phyloP scores from a whole-genome alignment of 2,888 invertebrate species.

The Leptura quadrifasciata region DNA sequence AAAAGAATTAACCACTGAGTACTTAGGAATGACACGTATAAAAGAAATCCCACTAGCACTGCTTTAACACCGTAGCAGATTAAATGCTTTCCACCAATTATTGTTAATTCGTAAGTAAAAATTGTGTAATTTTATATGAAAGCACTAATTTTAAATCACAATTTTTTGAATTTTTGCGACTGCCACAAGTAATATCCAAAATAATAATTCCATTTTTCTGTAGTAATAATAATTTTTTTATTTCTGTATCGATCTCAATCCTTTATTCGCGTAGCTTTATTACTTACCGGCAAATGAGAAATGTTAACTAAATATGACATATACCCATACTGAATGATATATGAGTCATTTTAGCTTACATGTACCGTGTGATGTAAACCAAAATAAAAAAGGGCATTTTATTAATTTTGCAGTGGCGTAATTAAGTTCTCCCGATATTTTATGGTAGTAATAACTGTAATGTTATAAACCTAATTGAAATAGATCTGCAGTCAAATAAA shows the following conservation, averaged over 20 bases:
- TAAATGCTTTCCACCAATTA: too few relatives aligned
- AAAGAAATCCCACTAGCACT: too few relatives aligned
- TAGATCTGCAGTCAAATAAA: too few relatives aligned
- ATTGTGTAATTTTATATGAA: too few relatives aligned
- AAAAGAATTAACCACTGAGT: too few relatives aligned
- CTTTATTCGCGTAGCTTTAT: neutral
- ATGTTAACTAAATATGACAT: neutral
- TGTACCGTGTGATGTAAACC: slow-evolving; percentile 13
- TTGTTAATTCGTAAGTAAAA: too few relatives aligned
- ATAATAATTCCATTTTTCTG: neutral
- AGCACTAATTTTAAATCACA: too few relatives aligned
- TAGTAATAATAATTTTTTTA: neutral
- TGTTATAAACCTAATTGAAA: too few relatives aligned
- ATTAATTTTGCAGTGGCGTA: neutral
- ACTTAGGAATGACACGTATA: too few relatives aligned
- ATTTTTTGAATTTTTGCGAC: neutral
- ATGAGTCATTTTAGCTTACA: slow-evolving; percentile 16
- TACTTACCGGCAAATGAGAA: neutral
- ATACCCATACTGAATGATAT: neutral
- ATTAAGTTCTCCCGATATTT: too few relatives aligned
- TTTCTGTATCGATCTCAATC: neutral
- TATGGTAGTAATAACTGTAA: too few relatives aligned
- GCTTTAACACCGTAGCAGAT: too few relatives aligned
- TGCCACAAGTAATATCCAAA: neutral
- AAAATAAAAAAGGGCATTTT: slow-evolving; percentile 13